phyloP scores from a whole-genome alignment of 2,888 invertebrate genomes.

The Blera fallax region DNA sequence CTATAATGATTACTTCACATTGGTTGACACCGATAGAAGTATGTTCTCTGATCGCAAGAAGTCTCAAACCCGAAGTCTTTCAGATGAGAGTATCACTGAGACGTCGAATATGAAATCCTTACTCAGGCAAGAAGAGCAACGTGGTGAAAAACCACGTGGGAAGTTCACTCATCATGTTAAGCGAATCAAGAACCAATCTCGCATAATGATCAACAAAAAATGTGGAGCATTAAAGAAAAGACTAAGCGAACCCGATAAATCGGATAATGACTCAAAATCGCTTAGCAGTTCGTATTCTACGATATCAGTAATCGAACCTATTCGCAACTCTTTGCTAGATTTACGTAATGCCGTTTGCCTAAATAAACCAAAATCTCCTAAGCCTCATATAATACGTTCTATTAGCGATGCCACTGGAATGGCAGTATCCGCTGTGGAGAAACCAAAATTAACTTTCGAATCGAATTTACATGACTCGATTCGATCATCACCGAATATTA shows the following conservation, averaged over 20 bases:
- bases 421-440: conserved; percentile 25
- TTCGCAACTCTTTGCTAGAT: conserved; percentile 81
- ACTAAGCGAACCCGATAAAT: conserved; percentile 80
- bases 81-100: conserved; percentile 77
- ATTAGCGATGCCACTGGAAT: conserved; percentile 78
- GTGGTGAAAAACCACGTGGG: conserved; percentile 83
- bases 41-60: conserved; percentile 72
- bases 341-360: conserved; percentile 80
- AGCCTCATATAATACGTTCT: conserved; percentile 75
- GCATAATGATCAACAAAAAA: conserved; percentile 85
- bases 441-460: neutral
- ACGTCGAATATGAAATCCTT: conserved; percentile 80
- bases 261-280: conserved; percentile 82
- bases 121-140: conserved; percentile 85
- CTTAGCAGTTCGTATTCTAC: conserved; percentile 83
- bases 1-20: conserved; percentile 73
- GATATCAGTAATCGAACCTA: conserved; percentile 78
- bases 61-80: conserved; percentile 74
- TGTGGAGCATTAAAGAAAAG: conserved; percentile 85
- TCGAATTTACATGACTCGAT: conserved; percentile 36
- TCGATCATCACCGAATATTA: conserved; percentile 45
- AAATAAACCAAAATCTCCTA: conserved; percentile 69
- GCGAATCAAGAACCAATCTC: conserved; percentile 85
- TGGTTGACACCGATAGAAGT: conserved; percentile 52
- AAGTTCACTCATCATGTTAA: conserved; percentile 84